phyloP scores from a whole-genome alignment of 2,888 invertebrate genomes.

The Phasia obesa region DNA sequence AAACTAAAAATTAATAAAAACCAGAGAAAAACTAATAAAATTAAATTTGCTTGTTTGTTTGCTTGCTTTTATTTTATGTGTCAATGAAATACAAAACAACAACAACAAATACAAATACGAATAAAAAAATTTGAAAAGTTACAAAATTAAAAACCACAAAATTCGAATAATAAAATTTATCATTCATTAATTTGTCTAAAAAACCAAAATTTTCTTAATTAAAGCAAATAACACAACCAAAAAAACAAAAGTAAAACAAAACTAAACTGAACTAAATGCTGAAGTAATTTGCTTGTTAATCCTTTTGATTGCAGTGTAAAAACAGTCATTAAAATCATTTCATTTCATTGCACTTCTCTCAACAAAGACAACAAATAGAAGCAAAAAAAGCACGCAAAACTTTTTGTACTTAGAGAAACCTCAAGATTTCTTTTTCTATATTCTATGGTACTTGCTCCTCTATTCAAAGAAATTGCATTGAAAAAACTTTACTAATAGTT shows the following conservation, averaged over 20 bases:
- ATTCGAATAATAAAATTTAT: conserved; percentile 65
- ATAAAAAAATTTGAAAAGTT: conserved; percentile 29
- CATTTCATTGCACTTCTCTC: conserved; percentile 28
- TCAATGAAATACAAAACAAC: conserved; percentile 61
- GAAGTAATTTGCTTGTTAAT: conserved; percentile 68
- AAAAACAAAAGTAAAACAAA: conserved; percentile 25
- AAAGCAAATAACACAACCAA: conserved; percentile 36
- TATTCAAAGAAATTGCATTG: conserved; percentile 37
- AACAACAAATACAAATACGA: neutral
- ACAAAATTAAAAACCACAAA: conserved; percentile 69
- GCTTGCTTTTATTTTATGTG: conserved; percentile 55
- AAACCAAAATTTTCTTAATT: conserved; percentile 69
- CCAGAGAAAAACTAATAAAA: conserved; percentile 52
- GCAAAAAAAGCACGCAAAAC: conserved; percentile 28
- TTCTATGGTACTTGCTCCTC: conserved; percentile 6
- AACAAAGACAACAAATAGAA: conserved; percentile 34
- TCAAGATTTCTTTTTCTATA: conserved; percentile 48
- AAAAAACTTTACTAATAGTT: conserved; percentile 68
- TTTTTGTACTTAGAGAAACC: conserved; percentile 58
- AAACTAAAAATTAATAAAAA: conserved; percentile 50
- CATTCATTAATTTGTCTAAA: conserved; percentile 64
- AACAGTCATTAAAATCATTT: conserved; percentile 62
- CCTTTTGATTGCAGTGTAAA: conserved; percentile 62
- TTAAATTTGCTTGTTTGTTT: conserved; percentile 62
- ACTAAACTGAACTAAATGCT: conserved; percentile 47